phyloP scores from a whole-genome alignment of 2,113 vertebrate genomes.

The Engystomops pustulosus region DNA sequence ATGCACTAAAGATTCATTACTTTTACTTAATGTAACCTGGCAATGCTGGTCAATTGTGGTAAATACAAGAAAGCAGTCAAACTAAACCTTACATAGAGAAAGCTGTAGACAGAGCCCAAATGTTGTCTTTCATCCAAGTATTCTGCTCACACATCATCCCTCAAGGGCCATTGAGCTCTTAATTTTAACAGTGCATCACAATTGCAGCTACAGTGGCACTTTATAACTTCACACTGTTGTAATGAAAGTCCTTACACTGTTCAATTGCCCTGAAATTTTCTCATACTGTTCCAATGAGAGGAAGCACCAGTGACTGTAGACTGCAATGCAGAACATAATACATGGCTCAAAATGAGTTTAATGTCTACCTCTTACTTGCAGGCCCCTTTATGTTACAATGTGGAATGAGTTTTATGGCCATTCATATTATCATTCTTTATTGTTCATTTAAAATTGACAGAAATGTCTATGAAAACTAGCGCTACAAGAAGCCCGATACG shows the following conservation, averaged over 20 bases:
- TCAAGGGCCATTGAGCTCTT: slow-evolving; percentile 23
- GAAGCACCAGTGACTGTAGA: slow-evolving; percentile 3
- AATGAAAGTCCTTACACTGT: slow-evolving; percentile 23
- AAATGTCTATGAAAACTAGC: background rate
- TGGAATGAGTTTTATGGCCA: slow-evolving; percentile 4
- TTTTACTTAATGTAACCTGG: background rate
- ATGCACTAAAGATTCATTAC: too few species aligned
- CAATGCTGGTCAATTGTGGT: background rate
- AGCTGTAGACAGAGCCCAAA: background rate
- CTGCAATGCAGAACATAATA: slow-evolving; percentile 35
- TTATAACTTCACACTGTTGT: slow-evolving; percentile 28
- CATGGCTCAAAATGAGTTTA: background rate
- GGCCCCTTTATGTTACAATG: background rate
- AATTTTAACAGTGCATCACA: slow-evolving; percentile 33
- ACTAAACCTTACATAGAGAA: background rate
- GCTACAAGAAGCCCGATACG: background rate
- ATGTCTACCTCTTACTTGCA: slow-evolving; percentile 10
- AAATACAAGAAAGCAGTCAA: background rate
- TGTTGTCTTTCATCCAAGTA: background rate
- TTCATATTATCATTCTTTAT: background rate
- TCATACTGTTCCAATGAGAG: slow-evolving; percentile 17
- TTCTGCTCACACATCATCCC: background rate
- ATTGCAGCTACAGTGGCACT: background rate
- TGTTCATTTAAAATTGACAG: background rate
- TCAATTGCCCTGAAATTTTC: slow-evolving; percentile 42